Base-by-base conservation (phyloP, 2,888 invertebrate genomes). In the Hypselothyrea guttata region DNA sequence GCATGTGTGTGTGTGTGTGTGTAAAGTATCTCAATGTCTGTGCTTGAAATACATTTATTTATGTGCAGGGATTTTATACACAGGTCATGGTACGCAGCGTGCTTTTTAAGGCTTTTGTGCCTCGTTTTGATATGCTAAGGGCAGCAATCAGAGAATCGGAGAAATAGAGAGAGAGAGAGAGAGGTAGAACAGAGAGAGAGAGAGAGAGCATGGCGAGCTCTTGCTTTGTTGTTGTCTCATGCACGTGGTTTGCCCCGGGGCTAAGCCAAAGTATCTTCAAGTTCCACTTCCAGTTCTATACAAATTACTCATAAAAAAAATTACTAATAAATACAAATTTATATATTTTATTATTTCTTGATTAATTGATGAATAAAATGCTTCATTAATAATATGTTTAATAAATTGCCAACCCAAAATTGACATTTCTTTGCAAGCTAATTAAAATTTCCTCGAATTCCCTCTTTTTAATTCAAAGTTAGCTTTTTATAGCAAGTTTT, bases 51-150 rank as follows among this genome's bases (percentile, higher is more conserved):
- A 47, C 63, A 69, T 57, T 64, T 64, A 47, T 44, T 52, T 44
- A 15, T 47, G 58, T 46, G 40, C 56, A 68, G 60, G 53, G 44
- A 65, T 52, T 56, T 51, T 53, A 55, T 35, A 71, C 58, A 67
- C 82, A 84, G 83, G 75, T 74, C 64, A 59, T 62, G 69, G 57
- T 56, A 49, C 51, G 16, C 52, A 34, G 53, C 49, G 55, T 55
- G 67, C 49, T 59, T 69, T 46, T 47, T 34, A 15, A 22, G 35
- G 42, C 40, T 41, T 57, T 62, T 66, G 49, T 65, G 35, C 46
- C 55, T 49, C 15, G 31, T 18, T 30, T 34, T 47, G 7, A 41
- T 12, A 52, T 52, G 40, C 22, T 18, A 48, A 30, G 38, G 2
- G 22, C 9, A 22, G 9, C 7, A 11, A 16, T 8, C 0, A 2